phyloP scores from a whole-genome alignment of 2,113 vertebrate genomes.

The Percina caprodes region DNA sequence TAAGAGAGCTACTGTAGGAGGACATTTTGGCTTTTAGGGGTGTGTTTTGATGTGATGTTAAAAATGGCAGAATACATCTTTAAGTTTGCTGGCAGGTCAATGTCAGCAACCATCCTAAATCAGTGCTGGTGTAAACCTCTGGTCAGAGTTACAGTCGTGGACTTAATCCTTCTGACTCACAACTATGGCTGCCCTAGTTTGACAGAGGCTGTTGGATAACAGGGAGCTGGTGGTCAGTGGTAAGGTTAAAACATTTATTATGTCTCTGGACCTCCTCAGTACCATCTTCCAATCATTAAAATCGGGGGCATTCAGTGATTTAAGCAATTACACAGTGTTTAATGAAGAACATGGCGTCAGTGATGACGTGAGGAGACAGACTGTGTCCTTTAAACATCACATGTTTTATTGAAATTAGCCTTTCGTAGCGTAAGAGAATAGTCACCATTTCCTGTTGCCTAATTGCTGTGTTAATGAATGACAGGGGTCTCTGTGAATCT shows the following conservation, averaged over 20 bases:
- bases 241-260: constrained; percentile 31
- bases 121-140: constrained; percentile 25
- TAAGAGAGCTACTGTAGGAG: background rate
- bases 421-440: background rate
- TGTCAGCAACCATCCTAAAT: constrained; percentile 8
- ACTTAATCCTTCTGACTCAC: constrained; percentile 64
- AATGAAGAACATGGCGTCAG: background rate
- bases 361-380: background rate
- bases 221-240: constrained; percentile 47
- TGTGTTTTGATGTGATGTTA: background rate
- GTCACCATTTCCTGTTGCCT: background rate
- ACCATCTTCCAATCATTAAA: constrained; percentile 31
- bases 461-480: background rate
- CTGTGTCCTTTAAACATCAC: background rate
- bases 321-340: constrained; percentile 34
- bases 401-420: background rate
- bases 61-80: background rate
- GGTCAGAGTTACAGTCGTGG: constrained; percentile 33
- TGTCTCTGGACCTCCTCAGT: constrained; percentile 35
- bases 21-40: background rate
- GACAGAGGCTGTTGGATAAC: constrained; percentile 59
- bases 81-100: background rate
- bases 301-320: constrained; percentile 18
- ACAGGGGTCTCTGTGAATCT: background rate
- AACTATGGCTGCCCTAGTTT: constrained; percentile 65